These are phyloP conservation scores for Trichogramma dendrolimi DNA, from an alignment of 2,888 invertebrate genomes.

Conservation along the genomic window DNA sequence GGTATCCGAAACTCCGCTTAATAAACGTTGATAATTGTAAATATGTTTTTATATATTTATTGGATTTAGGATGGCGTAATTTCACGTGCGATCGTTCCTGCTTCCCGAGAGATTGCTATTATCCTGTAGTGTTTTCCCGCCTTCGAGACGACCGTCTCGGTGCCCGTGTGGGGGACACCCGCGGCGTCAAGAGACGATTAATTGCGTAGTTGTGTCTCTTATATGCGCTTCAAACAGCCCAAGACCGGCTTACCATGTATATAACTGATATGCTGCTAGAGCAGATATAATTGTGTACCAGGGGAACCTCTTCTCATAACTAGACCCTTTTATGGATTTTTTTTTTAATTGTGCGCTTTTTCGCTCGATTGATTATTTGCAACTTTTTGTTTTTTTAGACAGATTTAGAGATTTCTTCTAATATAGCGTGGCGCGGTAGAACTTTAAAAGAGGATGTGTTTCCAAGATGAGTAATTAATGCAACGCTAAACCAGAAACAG, in stretches of 20 bases:
- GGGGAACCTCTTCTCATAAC: slow-evolving; percentile 19
- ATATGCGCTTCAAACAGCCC: slow-evolving; percentile 9
- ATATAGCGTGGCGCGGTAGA: slow-evolving; percentile 24
- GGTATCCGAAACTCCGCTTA: no score
- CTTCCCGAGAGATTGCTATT: slow-evolving; percentile 6
- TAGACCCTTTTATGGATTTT: slow-evolving; percentile 5
- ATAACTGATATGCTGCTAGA: slow-evolving; percentile 1
- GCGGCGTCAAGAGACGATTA: slow-evolving; percentile 4
- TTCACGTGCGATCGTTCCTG: neutral
- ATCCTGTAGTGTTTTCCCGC: slow-evolving; percentile 8
- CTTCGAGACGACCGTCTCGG: slow-evolving; percentile 17
- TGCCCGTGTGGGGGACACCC: slow-evolving; percentile 8
- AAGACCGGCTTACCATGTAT: slow-evolving; percentile 23
- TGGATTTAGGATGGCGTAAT: no score
- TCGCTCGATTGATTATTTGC: slow-evolving; percentile 3
- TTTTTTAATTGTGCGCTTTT: neutral
- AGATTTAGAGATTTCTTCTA: slow-evolving; percentile 19
- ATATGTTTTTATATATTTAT: no score
- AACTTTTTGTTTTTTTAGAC: slow-evolving; percentile 6
- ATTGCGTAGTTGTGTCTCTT: slow-evolving; percentile 5
- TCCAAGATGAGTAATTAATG: slow-evolving; percentile 26
- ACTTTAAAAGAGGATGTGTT: slow-evolving; percentile 24
- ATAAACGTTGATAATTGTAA: no score
- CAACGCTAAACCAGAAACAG: slow-evolving; percentile 28
- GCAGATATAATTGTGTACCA: slow-evolving; percentile 15